These are phyloP conservation scores for Caenorhabditis brenneri DNA, from an alignment of 1,140 invertebrate genomes.

Conservation along the genomic window DNA sequence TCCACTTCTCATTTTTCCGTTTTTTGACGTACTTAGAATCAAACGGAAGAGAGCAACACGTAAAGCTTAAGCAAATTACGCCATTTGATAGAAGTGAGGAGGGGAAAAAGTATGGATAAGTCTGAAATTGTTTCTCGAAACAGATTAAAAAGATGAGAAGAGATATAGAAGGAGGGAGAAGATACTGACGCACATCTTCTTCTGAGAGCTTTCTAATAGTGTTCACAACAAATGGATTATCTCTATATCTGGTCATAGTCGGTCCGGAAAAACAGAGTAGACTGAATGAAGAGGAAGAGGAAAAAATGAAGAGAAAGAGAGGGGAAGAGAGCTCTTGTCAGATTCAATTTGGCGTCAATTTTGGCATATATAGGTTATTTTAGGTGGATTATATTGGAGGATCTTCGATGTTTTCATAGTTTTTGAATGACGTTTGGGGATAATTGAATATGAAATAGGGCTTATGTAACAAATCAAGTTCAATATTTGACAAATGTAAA, in stretches of 20 bases:
- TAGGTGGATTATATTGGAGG: neutral
- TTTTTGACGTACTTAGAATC: slow-evolving; percentile 3
- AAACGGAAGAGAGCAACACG: neutral
- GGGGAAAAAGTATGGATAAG: neutral
- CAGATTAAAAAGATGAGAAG: slow-evolving; percentile 36
- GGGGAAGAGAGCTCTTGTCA: neutral
- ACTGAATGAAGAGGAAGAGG: neutral
- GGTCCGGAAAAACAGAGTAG: too few species aligned
- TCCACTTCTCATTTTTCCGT: neutral
- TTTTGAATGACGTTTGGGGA: neutral
- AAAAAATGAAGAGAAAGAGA: too few species aligned
- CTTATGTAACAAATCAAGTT: neutral
- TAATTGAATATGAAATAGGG: neutral
- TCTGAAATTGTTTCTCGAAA: slow-evolving; percentile 33
- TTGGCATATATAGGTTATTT: slow-evolving; percentile 1
- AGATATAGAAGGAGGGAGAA: neutral
- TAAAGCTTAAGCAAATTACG: neutral
- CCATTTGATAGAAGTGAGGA: neutral
- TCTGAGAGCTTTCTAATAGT: neutral
- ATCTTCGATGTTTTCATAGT: neutral
- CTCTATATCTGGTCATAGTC: neutral
- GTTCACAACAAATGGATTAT: slow-evolving; percentile 37
- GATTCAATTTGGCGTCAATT: slow-evolving; percentile 23
- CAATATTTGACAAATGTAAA: too few species aligned
- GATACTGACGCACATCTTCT: neutral